These are phyloP conservation scores for Meliscaeva auricollis DNA, from an alignment of 2,888 invertebrate species.

Conservation along the genomic window DNA sequence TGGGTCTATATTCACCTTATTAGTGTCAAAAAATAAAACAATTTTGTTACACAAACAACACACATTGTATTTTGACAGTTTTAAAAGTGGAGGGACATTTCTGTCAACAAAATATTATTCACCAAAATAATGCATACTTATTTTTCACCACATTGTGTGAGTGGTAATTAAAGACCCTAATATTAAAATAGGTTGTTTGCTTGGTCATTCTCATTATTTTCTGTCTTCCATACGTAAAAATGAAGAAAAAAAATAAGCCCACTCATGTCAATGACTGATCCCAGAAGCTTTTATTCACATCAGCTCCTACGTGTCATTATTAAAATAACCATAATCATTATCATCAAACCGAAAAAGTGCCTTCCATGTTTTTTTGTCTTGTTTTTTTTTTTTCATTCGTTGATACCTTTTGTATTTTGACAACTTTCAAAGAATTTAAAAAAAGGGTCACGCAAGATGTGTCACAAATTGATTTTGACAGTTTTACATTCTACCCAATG, in stretches of 20 bases:
- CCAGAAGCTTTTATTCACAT: conserved; percentile 53
- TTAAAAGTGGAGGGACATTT: too few relatives aligned
- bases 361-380: too few relatives aligned
- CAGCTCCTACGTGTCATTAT: conserved; percentile 49
- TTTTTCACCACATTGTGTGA: too few relatives aligned
- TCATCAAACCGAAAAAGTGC: conserved; percentile 24
- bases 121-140: too few relatives aligned
- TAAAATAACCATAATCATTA: conserved; percentile 36
- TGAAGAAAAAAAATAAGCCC: neutral
- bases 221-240: neutral
- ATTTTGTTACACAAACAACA: too few relatives aligned
- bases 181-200: too few relatives aligned
- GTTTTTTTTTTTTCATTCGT: too few relatives aligned
- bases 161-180: too few relatives aligned
- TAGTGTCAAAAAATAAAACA: conserved; percentile 18
- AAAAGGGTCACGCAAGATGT: conserved; percentile 52
- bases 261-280: conserved; percentile 68
- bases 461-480: conserved; percentile 70
- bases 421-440: conserved; percentile 26
- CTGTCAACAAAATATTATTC: too few relatives aligned
- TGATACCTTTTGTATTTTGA: conserved; percentile 21
- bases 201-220: conserved; percentile 49
- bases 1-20: conserved; percentile 18
- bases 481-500: conserved; percentile 28
- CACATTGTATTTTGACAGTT: too few relatives aligned